Evolutionary conservation across 2,888 invertebrate genomes (phyloP).

Genomic region (Empis stercorea): DNA sequence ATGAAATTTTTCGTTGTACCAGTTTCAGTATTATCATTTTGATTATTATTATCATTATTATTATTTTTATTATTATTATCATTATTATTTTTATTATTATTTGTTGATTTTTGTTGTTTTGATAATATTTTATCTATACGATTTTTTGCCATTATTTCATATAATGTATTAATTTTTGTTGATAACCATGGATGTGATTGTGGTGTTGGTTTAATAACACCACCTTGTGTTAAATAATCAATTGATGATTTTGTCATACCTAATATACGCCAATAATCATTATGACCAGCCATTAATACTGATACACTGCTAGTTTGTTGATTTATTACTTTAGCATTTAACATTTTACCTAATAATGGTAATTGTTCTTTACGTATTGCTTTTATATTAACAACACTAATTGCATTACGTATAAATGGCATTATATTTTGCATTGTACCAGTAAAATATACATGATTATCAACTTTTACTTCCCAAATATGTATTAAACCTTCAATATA

Average conservation of each 20-base stretch:
- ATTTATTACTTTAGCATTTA: conserved; percentile 20
- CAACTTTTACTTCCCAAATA: conserved; percentile 28
- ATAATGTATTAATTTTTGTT: conserved; percentile 30
- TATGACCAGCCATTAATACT: conserved; percentile 18
- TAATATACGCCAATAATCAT: conserved; percentile 14
- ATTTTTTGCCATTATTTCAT: conserved; percentile 28
- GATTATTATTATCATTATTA: not conserved
- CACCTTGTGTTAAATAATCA: conserved; percentile 21
- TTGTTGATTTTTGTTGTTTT: not conserved
- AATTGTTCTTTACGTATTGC: conserved; percentile 18
- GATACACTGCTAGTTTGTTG: conserved; percentile 23
- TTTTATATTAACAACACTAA: conserved; percentile 27
- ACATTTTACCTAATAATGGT: conserved; percentile 26
- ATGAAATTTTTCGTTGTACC: no score
- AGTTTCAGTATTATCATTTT: no score
- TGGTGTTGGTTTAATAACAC: conserved; percentile 30
- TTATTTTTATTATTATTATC: not conserved
- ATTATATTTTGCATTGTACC: conserved; percentile 28
- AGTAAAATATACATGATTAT: conserved; percentile 20
- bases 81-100: not conserved
- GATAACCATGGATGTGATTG: conserved; percentile 31
- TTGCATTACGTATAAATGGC: conserved; percentile 27
- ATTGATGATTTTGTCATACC: conserved; percentile 26
- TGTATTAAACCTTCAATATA: conserved; percentile 25
- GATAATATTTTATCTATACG: conserved; percentile 20